A percentile compares a stretch with the other conserved stretches of the same genome.
phyloP scores from a whole-genome alignment of 2,113 vertebrate genomes.

The Chionodraco myersi region DNA sequence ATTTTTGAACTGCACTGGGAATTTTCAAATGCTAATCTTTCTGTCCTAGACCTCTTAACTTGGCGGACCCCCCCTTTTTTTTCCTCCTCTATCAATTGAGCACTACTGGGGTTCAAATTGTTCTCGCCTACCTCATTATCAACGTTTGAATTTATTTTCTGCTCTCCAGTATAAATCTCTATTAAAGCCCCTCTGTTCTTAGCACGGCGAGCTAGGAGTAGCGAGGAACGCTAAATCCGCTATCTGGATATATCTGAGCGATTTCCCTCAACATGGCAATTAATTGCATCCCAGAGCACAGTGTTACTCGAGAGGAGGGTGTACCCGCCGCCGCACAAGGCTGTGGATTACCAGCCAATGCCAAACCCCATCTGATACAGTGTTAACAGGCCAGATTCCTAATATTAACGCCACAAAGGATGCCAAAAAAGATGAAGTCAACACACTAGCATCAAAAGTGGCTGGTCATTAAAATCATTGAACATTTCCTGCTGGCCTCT shows the following conservation, averaged over 20 bases:
- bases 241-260: constrained; percentile 81
- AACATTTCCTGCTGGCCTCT: constrained; percentile 6
- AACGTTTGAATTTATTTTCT: constrained; percentile 84
- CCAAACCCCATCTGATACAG: constrained; percentile 67
- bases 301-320: constrained; percentile 78
- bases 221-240: constrained; percentile 79
- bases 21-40: constrained; percentile 88
- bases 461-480: constrained; percentile 52
- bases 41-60: constrained; percentile 88
- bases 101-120: constrained; percentile 87
- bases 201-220: constrained; percentile 82
- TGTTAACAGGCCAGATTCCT: constrained; percentile 63
- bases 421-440: constrained; percentile 56
- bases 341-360: constrained; percentile 74
- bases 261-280: constrained; percentile 83
- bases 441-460: constrained; percentile 33
- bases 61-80: constrained; percentile 67
- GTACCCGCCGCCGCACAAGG: constrained; percentile 75
- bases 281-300: constrained; percentile 83
- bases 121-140: constrained; percentile 90
- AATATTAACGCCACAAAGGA: constrained; percentile 50
- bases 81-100: constrained; percentile 80
- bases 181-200: constrained; percentile 85
- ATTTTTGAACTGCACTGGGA: constrained; percentile 84
- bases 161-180: constrained; percentile 87